A percentile compares a stretch with the other conserved stretches of the same genome.
These are phyloP conservation scores for Cervus canadensis DNA, from an alignment of 2,113 vertebrate genomes.

Conservation along the genomic window DNA sequence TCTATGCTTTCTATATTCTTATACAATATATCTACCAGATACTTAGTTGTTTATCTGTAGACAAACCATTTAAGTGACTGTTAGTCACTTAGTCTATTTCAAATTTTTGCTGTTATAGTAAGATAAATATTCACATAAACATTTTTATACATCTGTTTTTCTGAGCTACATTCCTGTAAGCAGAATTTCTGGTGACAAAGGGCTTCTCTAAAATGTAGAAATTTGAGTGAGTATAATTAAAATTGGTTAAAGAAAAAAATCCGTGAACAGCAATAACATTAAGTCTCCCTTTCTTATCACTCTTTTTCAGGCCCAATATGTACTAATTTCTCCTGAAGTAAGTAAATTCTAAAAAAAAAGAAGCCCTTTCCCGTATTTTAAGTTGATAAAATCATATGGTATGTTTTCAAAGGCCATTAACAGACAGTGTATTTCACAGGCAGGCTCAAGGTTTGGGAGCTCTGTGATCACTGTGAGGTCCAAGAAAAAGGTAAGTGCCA, in stretches of 20 bases:
- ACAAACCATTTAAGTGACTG: background rate
- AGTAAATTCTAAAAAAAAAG: conserved; percentile 38
- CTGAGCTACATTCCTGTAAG: background rate
- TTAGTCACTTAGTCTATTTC: background rate
- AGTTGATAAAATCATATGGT: fast-evolving
- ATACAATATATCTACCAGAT: background rate
- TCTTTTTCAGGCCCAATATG: conserved; percentile 78
- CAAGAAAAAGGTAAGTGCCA: conserved; percentile 74
- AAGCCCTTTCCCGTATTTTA: background rate
- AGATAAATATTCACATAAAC: background rate
- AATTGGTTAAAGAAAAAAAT: background rate
- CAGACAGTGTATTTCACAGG: conserved; percentile 68
- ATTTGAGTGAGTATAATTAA: background rate
- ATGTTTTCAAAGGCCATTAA: conserved; percentile 1
- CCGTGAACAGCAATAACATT: background rate
- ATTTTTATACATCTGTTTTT: background rate
- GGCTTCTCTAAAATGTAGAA: background rate
- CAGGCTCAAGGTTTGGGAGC: conserved; percentile 82
- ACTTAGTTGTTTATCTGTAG: background rate
- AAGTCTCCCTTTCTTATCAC: background rate
- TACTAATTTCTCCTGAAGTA: conserved; percentile 83
- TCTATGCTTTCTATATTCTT: background rate
- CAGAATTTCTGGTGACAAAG: background rate
- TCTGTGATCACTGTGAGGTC: conserved; percentile 75
- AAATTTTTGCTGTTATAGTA: background rate